A percentile compares a stretch with the other conserved stretches of the same genome.
phyloP scores from a whole-genome alignment of 2,113 vertebrate species.

The Ginglymostoma cirratum region DNA sequence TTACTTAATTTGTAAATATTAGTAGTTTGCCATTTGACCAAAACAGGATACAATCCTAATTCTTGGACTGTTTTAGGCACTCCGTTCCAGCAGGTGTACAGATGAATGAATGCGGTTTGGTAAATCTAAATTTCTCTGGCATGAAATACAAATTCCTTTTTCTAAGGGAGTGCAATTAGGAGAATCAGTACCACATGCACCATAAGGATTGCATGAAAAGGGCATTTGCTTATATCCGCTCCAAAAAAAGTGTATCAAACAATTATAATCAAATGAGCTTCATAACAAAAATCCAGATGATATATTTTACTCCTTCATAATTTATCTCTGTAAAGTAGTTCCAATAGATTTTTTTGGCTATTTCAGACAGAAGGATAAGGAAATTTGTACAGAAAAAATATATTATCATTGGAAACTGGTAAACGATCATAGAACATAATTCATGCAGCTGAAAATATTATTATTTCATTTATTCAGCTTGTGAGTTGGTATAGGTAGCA shows the following conservation, averaged over 20 bases:
- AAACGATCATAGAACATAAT: background rate
- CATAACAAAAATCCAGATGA: background rate
- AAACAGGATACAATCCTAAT: background rate
- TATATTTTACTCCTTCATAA: background rate
- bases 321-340: background rate
- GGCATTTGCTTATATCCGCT: background rate
- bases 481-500: background rate
- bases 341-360: background rate
- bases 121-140: background rate
- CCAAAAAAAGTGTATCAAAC: background rate
- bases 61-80: background rate
- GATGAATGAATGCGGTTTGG: background rate
- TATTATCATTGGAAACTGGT: background rate
- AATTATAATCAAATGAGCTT: background rate
- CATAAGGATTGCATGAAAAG: background rate
- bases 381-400: background rate
- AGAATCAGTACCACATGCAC: background rate
- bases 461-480: background rate
- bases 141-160: slow-evolving; percentile 9
- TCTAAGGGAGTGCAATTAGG: background rate
- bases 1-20: background rate
- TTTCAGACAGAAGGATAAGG: background rate
- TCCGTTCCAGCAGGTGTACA: background rate
- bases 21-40: background rate
- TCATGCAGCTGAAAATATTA: background rate